Conservation (phyloP, 2,888 invertebrate species). For the Chaitophorus viminalis region DNA sequence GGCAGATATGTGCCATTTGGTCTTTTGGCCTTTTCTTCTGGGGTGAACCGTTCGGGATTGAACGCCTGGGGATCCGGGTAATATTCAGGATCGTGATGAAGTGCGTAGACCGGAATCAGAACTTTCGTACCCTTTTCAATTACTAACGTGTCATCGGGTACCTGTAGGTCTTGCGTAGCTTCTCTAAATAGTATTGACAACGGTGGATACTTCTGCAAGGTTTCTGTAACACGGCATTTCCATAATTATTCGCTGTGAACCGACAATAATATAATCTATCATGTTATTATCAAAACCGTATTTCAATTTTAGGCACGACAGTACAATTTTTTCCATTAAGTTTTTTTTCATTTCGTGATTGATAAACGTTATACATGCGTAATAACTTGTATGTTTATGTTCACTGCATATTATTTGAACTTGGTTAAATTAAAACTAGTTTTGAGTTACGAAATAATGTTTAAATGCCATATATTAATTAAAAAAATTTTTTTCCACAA, state of each 20-base stretch:
- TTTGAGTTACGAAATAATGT: too few relatives aligned
- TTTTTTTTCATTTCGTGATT: neutral
- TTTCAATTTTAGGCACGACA: too few relatives aligned
- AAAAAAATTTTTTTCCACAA: too few relatives aligned
- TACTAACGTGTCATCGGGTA: conserved; percentile 18
- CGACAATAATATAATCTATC: too few relatives aligned
- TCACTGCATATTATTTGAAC: too few relatives aligned
- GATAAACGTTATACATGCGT: too few relatives aligned
- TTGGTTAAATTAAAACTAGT: too few relatives aligned
- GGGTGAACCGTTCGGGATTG: conserved; percentile 56
- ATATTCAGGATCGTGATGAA: conserved; percentile 57
- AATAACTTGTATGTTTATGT: neutral
- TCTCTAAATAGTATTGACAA: conserved; percentile 9
- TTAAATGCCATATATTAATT: too few relatives aligned
- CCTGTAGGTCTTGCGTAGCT: conserved; percentile 40
- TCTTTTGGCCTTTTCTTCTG: conserved; percentile 50
- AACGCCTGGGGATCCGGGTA: conserved; percentile 46
- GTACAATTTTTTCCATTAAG: too few relatives aligned
- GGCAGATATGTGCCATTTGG: conserved; percentile 46
- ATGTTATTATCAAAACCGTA: too few relatives aligned
- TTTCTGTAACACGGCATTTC: conserved; percentile 20
- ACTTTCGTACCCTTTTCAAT: conserved; percentile 55
- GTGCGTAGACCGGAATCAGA: conserved; percentile 31
- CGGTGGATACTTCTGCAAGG: conserved; percentile 38
- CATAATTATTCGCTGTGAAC: too few relatives aligned